Evolutionary conservation across 2,797 vertebrate species (phyloP).

Genomic region (Coccyzus lansbergi): DNA sequence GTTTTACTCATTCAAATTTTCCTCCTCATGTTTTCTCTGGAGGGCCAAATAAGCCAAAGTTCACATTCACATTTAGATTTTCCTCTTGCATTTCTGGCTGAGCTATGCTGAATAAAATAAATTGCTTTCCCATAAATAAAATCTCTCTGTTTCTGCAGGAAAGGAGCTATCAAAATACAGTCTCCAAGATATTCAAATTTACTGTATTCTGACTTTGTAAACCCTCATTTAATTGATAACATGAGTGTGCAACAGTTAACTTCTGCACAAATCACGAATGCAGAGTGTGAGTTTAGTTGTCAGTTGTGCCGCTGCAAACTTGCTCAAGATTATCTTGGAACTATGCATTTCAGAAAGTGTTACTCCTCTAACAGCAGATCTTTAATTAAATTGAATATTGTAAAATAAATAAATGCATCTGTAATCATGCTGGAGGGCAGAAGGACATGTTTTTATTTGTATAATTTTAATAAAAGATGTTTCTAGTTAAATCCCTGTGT

Average conservation of each 20-base stretch:
- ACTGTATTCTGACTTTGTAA: neutral
- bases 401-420: slow-evolving; percentile 60
- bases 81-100: neutral
- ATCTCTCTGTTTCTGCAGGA: neutral
- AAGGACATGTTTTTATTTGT: slow-evolving; percentile 59
- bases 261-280: neutral
- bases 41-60: neutral
- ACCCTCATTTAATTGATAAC: neutral
- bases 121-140: neutral
- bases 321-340: neutral
- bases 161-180: neutral
- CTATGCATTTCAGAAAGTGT: slow-evolving; percentile 12
- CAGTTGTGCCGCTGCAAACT: neutral
- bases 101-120: neutral
- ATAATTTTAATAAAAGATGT: slow-evolving; percentile 55
- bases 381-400: slow-evolving; percentile 60
- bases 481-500: slow-evolving; percentile 39
- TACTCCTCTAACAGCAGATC: slow-evolving; percentile 35
- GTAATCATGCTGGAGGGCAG: slow-evolving; percentile 49
- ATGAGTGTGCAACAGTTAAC: neutral
- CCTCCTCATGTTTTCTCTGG: neutral
- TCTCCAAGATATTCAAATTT: neutral
- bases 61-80: neutral
- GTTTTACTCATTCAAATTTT: neutral
- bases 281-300: neutral